Conservation (phyloP, 2,797 vertebrate genomes). For the Sebastiscus tertius region DNA sequence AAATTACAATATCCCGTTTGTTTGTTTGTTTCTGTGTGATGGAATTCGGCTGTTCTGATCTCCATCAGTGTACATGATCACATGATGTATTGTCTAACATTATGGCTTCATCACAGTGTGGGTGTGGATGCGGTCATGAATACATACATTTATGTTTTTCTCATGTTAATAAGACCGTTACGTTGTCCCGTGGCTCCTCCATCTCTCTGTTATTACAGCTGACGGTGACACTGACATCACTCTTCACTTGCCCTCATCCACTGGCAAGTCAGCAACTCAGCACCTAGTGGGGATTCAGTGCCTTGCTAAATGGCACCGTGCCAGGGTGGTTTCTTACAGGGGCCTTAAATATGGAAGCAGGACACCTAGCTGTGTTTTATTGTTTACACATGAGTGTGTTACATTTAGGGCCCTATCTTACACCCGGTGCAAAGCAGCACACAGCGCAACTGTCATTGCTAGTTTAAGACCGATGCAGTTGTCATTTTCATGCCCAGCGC, state of each 20-base stretch:
- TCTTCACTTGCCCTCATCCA: not conserved
- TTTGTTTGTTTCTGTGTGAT: slow-evolving; percentile 44
- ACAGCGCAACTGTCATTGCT: no score
- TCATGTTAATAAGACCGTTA: slow-evolving; percentile 43
- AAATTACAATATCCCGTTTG: slow-evolving; percentile 64
- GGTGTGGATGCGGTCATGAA: slow-evolving; percentile 24
- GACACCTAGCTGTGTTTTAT: not conserved
- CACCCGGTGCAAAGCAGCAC: no score
- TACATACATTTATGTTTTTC: slow-evolving; percentile 30
- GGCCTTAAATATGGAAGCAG: not conserved
- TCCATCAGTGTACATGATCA: slow-evolving; percentile 4
- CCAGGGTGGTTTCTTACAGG: not conserved
- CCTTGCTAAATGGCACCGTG: not conserved
- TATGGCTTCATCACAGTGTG: slow-evolving; percentile 16
- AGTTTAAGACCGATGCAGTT: no score
- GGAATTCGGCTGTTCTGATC: slow-evolving; percentile 30
- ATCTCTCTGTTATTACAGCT: slow-evolving; percentile 15
- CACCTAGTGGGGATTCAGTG: not conserved
- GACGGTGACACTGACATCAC: slow-evolving; percentile 3
- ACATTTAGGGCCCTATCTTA: no score
- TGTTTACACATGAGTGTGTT: accelerated
- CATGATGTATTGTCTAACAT: slow-evolving; percentile 9
- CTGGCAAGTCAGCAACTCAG: not conserved
- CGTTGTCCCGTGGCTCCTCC: not conserved
- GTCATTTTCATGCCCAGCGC: no score